These are phyloP conservation scores for Nansenia antarctica DNA, from an alignment of 2,113 vertebrate genomes.

Conservation along the genomic window DNA sequence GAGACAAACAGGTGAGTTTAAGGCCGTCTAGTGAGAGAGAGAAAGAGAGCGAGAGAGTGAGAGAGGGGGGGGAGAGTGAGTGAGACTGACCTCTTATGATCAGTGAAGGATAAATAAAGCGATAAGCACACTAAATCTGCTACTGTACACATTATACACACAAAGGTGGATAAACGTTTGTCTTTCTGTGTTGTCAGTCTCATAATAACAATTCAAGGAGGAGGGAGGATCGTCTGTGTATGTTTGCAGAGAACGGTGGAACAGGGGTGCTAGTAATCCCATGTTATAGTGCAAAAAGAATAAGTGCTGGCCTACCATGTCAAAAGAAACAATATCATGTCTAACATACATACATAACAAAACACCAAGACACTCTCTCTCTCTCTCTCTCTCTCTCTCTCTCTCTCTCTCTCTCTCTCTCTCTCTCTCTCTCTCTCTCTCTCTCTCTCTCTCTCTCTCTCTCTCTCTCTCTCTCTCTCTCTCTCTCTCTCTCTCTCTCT, in stretches of 20 bases:
- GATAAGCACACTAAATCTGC: conserved; percentile 23
- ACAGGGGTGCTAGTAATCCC: conserved; percentile 14
- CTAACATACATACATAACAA: conserved; percentile 37
- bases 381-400: too few species aligned
- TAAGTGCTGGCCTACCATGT: conserved; percentile 28
- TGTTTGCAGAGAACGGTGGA: conserved; percentile 21
- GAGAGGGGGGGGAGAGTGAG: neutral
- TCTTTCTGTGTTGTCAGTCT: conserved; percentile 14
- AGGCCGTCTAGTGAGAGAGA: conserved; percentile 70
- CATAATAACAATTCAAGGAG: conserved; percentile 31
- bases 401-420: too few species aligned
- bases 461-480: too few species aligned
- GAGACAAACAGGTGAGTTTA: conserved; percentile 64
- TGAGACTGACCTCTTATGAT: conserved; percentile 19
- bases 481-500: too few species aligned
- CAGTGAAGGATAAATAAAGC: conserved; percentile 7
- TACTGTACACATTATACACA: conserved; percentile 21
- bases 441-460: too few species aligned
- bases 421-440: too few species aligned
- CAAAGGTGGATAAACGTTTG: conserved; percentile 24
- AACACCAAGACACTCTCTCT: neutral
- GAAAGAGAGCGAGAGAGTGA: neutral
- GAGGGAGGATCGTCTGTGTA: neutral
- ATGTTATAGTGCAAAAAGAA: conserved; percentile 49
- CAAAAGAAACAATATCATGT: conserved; percentile 43